Base-by-base conservation (phyloP, 2,888 invertebrate genomes). In the Ectemnius lituratus region DNA sequence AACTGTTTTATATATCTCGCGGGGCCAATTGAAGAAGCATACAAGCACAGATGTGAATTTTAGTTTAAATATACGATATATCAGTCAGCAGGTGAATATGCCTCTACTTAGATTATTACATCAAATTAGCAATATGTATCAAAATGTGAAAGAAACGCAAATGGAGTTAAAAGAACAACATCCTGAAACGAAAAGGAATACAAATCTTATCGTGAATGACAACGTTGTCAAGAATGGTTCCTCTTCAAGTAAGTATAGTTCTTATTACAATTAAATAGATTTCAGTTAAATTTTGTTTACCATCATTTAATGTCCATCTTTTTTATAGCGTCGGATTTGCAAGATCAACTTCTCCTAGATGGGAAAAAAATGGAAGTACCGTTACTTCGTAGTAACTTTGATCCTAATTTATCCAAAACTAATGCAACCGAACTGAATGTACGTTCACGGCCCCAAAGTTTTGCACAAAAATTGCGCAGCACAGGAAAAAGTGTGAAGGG, bases 101-200 rank as follows among this genome's bases (percentile, higher is more conserved):
- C 98, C 98, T 0, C 92, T 99, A 49, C 92, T 99, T 60, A 92
- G 99, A 64, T 93, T 99, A 65, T 92, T 98, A 72, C 98, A 99
- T 91, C 99, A 99, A 92, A 98, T 99, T 88, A 97, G 96, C 86
- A 98, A 97, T 88, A 98, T 99, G 98, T 98, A 98, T 91, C 97
- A 98, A 91, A 98, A 98, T 90, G 97, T 98, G 1, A 97, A 97
- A 88, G 97, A 98, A 88, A 98, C 98, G 0, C 97, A 97, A 88
- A 95, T 95, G 83, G 98, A 98, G 87, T 92, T 98, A 73, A 95
- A 96, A 81, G 96, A 96, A 83, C 95, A 96, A 80, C 94, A 93
- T 64, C 92, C 93, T 0, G 89, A 88, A 61, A 87, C 90, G 1
- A 91, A 91, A 74, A 81, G 86, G 23, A 89, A 87, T 18, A 70